These are phyloP conservation scores for Cryptoblepharus egeriae DNA, from an alignment of 2,797 vertebrate genomes.

Conservation along the genomic window DNA sequence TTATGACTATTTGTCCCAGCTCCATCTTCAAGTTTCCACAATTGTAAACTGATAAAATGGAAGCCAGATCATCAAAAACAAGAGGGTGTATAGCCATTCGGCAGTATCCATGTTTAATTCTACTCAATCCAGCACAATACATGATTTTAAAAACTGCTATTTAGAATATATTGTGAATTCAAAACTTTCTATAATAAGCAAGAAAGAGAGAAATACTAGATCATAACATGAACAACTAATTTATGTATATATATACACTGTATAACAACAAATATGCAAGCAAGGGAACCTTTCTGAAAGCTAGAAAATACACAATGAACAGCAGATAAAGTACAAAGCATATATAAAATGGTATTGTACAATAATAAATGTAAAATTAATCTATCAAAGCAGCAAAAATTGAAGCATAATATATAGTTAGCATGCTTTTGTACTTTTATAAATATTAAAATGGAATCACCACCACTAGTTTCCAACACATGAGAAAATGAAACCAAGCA, in stretches of 20 bases:
- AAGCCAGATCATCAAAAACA: conserved; percentile 35
- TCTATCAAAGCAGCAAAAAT: conserved; percentile 52
- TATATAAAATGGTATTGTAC: conserved; percentile 18
- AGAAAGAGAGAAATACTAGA: conserved; percentile 27
- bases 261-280: conserved; percentile 38
- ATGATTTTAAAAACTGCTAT: conserved; percentile 12
- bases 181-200: neutral
- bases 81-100: conserved; percentile 17
- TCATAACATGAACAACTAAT: conserved; percentile 12
- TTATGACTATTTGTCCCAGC: conserved; percentile 24
- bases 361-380: conserved; percentile 26
- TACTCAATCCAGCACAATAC: conserved; percentile 2
- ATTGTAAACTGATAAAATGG: conserved; percentile 1
- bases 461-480: conserved; percentile 52
- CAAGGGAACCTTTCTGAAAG: conserved; percentile 54
- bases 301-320: conserved; percentile 5
- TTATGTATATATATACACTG: too few species aligned
- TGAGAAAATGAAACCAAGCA: conserved; percentile 62
- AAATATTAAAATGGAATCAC: conserved; percentile 37
- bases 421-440: conserved; percentile 64
- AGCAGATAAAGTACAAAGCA: neutral
- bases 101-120: conserved; percentile 3
- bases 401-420: conserved; percentile 59
- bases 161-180: conserved; percentile 28
- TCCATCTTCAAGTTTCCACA: neutral